Base-by-base conservation (phyloP, 2,797 vertebrate genomes). In the Xiphorhynchus erythropygius region DNA sequence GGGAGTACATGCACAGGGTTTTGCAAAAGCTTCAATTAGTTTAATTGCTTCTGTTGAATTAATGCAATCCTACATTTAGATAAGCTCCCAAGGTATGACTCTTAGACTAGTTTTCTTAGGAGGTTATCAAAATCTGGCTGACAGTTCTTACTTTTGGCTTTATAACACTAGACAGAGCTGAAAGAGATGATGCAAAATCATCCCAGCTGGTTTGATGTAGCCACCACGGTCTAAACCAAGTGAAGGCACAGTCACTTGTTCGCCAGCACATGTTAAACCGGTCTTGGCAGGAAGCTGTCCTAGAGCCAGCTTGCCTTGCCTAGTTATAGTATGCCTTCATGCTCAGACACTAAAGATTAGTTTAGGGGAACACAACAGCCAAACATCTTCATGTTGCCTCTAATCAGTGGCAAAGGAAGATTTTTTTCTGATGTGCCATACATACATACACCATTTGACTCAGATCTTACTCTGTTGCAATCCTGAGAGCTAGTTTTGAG, bases 31-130 rank as follows among this genome's bases (percentile, higher is more conserved):
- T 87, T 83, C 74, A 85, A 82, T 92, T 79, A 77, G 28, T 62
- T 93, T 77, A 92, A 90, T 85, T 88, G 65, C 75, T 80, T 89
- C 84, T 21, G 2, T 57, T 87, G 69, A 94, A 77, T 65, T 68
- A 64, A 64, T 53, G 63, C 42, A 74, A 70, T 82, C 53, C 60
- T 60, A 47, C 46, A 74, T 89, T 76, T 67, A 89, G 77, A 89
- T 64, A 84, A 93, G 68, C 64, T 96, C 63, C 64, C 53, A 37
- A 89, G 68, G 27, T 60, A 39, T 78, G 84, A 75, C 47, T 80
- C 85, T 64, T 71, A 46, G 78, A 71, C 32, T 53, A 56, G 9
- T 93, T 92, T 94, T 70, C 62, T 59, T 57, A 37, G 57, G 30
- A 68, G 35, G 56, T 9, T 76, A 65, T 84, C 60, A n/a, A 71